Conservation (phyloP, 2,888 invertebrate species). For the Protodeltote pygarga region DNA sequence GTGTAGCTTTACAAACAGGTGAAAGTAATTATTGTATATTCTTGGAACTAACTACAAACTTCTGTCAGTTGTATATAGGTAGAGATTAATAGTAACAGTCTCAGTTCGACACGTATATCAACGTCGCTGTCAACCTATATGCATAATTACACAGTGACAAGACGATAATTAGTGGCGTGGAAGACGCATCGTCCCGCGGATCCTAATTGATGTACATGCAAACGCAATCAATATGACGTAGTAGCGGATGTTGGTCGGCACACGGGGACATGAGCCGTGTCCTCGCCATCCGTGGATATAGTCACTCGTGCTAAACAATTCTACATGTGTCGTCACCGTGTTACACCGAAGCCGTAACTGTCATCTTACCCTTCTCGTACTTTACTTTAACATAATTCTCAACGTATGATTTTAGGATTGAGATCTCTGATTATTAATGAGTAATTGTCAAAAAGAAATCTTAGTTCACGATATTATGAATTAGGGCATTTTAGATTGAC, state of each 20-base stretch:
- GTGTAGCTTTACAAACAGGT: no score
- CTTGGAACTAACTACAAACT: background rate
- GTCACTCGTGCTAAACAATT: constrained; percentile 34
- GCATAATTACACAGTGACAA: constrained; percentile 77
- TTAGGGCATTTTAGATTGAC: no score
- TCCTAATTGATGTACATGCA: constrained; percentile 85
- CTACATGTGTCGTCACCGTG: constrained; percentile 18
- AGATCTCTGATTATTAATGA: no score
- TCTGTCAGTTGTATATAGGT: constrained; percentile 21
- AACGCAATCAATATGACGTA: constrained; percentile 84
- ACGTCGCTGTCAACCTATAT: constrained; percentile 69
- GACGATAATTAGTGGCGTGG: constrained; percentile 80
- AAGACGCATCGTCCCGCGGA: constrained; percentile 82
- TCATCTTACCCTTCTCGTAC: no score
- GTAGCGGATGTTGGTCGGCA: constrained; percentile 71
- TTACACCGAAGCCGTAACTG: constrained; percentile 17
- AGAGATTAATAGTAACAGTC: constrained; percentile 36
- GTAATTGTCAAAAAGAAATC: no score
- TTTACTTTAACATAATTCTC: no score
- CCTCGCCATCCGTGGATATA: constrained; percentile 34
- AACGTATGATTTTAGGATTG: no score
- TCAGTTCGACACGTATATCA: constrained; percentile 60
- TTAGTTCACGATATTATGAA: no score
- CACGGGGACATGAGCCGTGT: constrained; percentile 52
- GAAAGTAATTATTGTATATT: no score